phyloP scores from a whole-genome alignment of 1,140 invertebrate genomes.

The Grapholita molesta region DNA sequence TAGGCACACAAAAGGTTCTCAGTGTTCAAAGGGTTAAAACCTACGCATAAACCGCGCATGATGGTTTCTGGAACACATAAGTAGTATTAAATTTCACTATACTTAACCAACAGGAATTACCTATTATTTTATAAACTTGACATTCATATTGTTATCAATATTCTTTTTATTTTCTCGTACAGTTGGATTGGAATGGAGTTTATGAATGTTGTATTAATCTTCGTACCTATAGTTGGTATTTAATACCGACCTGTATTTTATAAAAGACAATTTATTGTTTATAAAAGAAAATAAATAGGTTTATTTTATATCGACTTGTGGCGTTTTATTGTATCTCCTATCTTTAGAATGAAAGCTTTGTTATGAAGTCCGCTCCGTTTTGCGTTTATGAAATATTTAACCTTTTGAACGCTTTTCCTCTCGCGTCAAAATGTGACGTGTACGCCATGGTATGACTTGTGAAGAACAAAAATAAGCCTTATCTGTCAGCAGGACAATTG shows the following conservation, averaged over 20 bases:
- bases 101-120: neutral
- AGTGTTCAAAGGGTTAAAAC: too few relatives aligned
- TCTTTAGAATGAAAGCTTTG: too few relatives aligned
- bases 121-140: neutral
- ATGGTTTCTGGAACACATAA: neutral
- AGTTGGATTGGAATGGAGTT: neutral
- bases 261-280: constrained; percentile 42
- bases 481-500: too few relatives aligned
- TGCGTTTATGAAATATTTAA: too few relatives aligned
- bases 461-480: too few relatives aligned
- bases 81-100: neutral
- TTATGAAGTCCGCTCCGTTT: too few relatives aligned
- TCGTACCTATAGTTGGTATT: constrained; percentile 27
- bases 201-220: constrained; percentile 19
- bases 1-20: too few relatives aligned
- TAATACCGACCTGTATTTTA: constrained; percentile 42
- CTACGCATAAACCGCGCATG: too few relatives aligned
- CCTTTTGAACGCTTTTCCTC: too few relatives aligned
- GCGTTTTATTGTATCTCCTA: constrained; percentile 20
- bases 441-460: too few relatives aligned
- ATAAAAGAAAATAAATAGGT: constrained; percentile 35
- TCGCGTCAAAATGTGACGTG: too few relatives aligned
- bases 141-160: neutral
- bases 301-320: constrained; percentile 36
- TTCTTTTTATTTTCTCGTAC: neutral